phyloP scores from a whole-genome alignment of 2,888 invertebrate species.

The Volucella inflata region DNA sequence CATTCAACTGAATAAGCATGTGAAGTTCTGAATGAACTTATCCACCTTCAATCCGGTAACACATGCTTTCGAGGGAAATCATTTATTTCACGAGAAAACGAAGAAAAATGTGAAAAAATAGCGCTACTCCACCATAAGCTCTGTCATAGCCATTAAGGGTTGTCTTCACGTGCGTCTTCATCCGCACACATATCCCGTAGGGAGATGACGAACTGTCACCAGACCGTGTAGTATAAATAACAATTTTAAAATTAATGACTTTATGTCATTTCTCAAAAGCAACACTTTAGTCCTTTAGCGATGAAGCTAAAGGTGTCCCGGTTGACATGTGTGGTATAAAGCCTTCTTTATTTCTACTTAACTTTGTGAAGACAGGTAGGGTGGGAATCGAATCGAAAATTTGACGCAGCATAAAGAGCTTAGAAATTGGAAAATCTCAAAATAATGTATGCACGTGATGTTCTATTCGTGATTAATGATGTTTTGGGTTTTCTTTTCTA shows the following conservation, averaged over 20 bases:
- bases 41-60: constrained; percentile 35
- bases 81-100: constrained; percentile 61
- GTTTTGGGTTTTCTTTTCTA: neutral
- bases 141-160: constrained; percentile 44
- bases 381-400: neutral
- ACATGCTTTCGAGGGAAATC: constrained; percentile 58
- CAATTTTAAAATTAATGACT: constrained; percentile 73
- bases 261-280: constrained; percentile 64
- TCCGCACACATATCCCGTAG: constrained; percentile 45
- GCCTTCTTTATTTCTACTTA: constrained; percentile 51
- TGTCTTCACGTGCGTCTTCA: constrained; percentile 60
- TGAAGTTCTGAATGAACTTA: constrained; percentile 49
- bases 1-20: constrained; percentile 71
- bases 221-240: constrained; percentile 53
- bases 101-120: constrained; percentile 52
- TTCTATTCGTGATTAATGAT: constrained; percentile 58
- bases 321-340: constrained; percentile 12
- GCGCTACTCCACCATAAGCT: constrained; percentile 37
- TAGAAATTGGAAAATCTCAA: constrained; percentile 9
- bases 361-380: constrained; percentile 40
- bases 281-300: constrained; percentile 45
- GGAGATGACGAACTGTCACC: constrained; percentile 73
- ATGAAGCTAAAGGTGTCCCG: constrained; percentile 50
- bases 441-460: constrained; percentile 24
- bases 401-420: neutral